Evolutionary conservation across 1,140 invertebrate species (phyloP).

Genomic region (Drosophila persimilis): DNA sequence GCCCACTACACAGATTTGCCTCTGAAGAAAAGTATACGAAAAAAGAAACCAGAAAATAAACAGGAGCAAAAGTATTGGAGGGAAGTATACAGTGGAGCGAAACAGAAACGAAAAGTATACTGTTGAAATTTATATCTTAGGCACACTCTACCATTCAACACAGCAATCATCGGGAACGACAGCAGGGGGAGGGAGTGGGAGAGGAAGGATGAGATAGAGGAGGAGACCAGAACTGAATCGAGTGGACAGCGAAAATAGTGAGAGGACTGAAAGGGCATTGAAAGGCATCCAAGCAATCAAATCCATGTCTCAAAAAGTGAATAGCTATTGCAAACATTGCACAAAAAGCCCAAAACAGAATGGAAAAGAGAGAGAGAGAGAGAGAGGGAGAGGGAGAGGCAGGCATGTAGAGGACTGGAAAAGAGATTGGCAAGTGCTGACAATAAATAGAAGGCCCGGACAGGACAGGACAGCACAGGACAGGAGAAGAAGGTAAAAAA

Average conservation of each 20-base stretch:
- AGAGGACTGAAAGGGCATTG: conserved; percentile 34
- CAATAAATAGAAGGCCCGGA: conserved; percentile 24
- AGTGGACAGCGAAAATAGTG: conserved; percentile 12
- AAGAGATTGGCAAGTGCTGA: conserved; percentile 34
- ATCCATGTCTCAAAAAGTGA: conserved; percentile 53
- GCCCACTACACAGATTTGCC: conserved; percentile 57
- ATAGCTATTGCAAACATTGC: conserved; percentile 48
- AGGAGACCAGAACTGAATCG: conserved; percentile 1
- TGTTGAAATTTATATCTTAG: conserved; percentile 61
- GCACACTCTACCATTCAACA: conserved; percentile 45
- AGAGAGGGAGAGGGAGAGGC: background rate
- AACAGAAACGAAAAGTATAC: conserved; percentile 23
- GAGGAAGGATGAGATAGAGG: conserved; percentile 1
- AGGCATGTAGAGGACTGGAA: background rate
- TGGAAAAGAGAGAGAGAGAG: background rate
- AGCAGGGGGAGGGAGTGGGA: background rate
- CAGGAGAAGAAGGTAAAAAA: conserved; percentile 7
- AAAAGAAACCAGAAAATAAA: conserved; percentile 11
- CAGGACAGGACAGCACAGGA: background rate
- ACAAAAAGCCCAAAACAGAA: conserved; percentile 36
- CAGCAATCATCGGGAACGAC: conserved; percentile 24
- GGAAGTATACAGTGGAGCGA: conserved; percentile 30
- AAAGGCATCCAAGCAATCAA: conserved; percentile 67
- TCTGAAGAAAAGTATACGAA: conserved; percentile 25
- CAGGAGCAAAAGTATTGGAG: background rate